Base-by-base conservation (phyloP, 2,113 vertebrate species). In the Oncorhynchus masou region DNA sequence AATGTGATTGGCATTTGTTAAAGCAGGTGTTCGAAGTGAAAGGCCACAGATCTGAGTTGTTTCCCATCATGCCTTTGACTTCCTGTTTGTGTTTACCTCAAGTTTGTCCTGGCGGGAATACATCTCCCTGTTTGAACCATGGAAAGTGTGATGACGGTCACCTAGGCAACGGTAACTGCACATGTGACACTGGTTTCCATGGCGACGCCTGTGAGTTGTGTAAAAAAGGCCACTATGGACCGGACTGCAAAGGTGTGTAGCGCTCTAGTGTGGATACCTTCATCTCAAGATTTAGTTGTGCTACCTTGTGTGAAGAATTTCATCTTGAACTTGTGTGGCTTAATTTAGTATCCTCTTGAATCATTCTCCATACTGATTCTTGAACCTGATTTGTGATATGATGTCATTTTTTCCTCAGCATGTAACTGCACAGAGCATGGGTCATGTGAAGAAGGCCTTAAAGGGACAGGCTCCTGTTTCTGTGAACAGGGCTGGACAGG, bases 401-500 rank as follows among this genome's bases (percentile, higher is more conserved):
- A 8, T 5, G 27, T 69, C 57, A 2, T 66, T 68, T 80, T 34
- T 24, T 48, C 74, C 81, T 25, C 89, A 99, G 97, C 86, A 60
- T 99, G 97, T 3, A 89, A 94, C 71, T 99, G 98, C 86, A 93
- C 95, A 0, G 89, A 86, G 51, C 93, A 95, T 0, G 97, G 96
- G 3, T 88, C 93, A 70, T 99, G 98, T 16, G 92, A 96, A 0
- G 94, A 95, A 0, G 95, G 96, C 0, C 75, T 77, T n/a, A 82
- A 72, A 0, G 96, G 96, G 29, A 94, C 93, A 0, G 98, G 98
- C 1, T 77, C 72, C 6, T 99, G 98, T 77, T 86, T 96, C 88
- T 99, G 98, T 80, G 93, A 95, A 11, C 83, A 86, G 0, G 96
- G 96, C 60, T 99, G 97, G 97, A 95, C 94, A 0, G 97, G 97